A percentile compares a stretch with the other conserved stretches of the same genome.
Conservation (phyloP, 2,113 vertebrate species). For the Circaetus cinerascens region DNA sequence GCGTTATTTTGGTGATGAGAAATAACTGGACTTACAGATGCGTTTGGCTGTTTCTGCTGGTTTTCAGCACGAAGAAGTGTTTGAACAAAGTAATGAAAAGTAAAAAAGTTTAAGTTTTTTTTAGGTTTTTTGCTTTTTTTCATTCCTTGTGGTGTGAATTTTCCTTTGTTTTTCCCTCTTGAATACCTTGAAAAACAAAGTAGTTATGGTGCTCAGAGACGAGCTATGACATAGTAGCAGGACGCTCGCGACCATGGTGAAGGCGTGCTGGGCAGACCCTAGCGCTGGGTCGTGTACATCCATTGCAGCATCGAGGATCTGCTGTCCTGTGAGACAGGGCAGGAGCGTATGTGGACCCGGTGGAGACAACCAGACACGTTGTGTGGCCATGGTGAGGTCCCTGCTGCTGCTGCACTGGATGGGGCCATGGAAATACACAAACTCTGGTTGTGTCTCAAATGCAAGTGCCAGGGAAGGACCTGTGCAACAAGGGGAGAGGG, state of each 20-base stretch:
- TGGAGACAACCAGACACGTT: not conserved
- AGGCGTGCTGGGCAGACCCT: not conserved
- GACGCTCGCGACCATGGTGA: fast-evolving
- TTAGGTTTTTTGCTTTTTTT: not conserved
- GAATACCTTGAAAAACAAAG: not conserved
- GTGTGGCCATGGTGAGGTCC: not conserved
- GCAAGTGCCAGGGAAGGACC: not conserved
- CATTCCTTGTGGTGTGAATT: not conserved
- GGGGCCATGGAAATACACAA: not conserved
- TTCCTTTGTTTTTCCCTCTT: not conserved
- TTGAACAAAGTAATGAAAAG: not conserved
- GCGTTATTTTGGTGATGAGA: not conserved
- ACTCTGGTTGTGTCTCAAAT: not conserved
- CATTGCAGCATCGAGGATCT: fast-evolving
- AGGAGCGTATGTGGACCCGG: fast-evolving
- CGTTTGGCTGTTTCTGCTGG: not conserved
- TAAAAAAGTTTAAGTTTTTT: not conserved
- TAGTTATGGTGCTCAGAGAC: not conserved
- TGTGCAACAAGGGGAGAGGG: fast-evolving
- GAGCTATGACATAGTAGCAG: not conserved
- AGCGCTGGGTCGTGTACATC: fast-evolving
- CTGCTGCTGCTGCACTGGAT: not conserved
- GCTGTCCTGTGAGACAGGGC: not conserved
- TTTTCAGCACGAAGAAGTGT: not conserved
- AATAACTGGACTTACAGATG: not conserved